Conservation (phyloP, 2,113 vertebrate species). For the Tetrao urogallus region DNA sequence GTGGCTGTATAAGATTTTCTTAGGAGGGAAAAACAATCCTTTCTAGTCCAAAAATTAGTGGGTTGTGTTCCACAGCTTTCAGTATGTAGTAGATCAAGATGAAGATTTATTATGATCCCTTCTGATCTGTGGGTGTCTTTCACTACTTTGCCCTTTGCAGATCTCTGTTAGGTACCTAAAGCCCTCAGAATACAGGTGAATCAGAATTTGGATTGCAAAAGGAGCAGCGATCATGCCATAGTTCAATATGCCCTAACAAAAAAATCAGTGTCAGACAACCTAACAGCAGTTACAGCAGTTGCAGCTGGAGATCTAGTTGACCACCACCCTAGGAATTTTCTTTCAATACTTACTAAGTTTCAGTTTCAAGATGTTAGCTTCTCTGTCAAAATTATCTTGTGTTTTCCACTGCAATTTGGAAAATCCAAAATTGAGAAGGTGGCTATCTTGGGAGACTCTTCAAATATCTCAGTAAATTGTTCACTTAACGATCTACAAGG, state of each 20-base stretch:
- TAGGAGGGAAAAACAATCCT: neutral
- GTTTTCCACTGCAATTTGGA: neutral
- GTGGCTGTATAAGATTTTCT: neutral
- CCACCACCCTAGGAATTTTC: neutral
- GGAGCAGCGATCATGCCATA: neutral
- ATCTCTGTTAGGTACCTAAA: neutral
- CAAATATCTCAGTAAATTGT: neutral
- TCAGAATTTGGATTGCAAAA: neutral
- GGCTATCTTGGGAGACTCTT: neutral
- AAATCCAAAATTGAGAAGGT: neutral
- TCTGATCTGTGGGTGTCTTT: neutral
- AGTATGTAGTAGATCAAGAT: neutral
- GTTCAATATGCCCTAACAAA: neutral
- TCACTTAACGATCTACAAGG: neutral
- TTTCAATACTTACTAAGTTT: neutral
- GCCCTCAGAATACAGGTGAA: neutral
- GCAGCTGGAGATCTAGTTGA: neutral
- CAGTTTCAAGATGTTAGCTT: neutral
- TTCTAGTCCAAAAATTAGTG: neutral
- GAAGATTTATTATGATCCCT: neutral
- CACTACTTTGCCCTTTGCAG: neutral
- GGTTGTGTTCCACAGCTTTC: neutral
- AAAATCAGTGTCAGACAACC: neutral
- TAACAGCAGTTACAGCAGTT: neutral
- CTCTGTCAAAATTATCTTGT: neutral